Conservation (phyloP, 2,888 invertebrate genomes). For the Invenusta paracnida region DNA sequence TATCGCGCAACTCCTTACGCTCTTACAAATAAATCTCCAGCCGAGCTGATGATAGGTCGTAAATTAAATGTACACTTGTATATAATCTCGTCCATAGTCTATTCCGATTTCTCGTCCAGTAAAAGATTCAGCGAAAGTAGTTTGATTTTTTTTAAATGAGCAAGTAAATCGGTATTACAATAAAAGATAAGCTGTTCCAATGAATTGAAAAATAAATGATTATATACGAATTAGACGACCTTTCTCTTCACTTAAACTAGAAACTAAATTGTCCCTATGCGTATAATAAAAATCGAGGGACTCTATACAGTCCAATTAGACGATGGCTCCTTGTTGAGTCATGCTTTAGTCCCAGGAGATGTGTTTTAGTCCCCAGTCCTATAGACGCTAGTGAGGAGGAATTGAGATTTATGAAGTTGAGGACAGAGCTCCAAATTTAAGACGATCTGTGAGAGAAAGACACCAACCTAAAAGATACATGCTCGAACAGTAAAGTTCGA, state of each 20-base stretch:
- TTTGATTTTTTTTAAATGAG: not conserved
- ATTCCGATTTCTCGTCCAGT: not conserved
- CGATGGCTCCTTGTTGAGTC: not conserved
- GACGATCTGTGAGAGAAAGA: not conserved
- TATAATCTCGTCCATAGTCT: not conserved
- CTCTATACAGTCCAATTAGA: not conserved
- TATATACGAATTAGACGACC: not conserved
- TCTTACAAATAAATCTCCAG: slow-evolving; percentile 8
- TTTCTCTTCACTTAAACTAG: not conserved
- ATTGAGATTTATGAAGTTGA: too few relatives aligned
- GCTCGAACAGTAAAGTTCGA: not conserved
- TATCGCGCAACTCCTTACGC: slow-evolving; percentile 28
- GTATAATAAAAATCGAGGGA: not conserved
- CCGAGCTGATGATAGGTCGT: slow-evolving; percentile 21
- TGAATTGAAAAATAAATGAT: not conserved
- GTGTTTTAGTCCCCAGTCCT: not conserved
- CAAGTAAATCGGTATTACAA: not conserved
- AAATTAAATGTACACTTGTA: slow-evolving; percentile 6
- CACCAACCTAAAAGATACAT: not conserved
- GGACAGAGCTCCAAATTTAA: too few relatives aligned
- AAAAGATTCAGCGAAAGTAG: not conserved
- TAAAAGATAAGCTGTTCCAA: not conserved
- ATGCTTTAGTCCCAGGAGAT: too few relatives aligned
- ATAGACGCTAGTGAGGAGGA: too few relatives aligned
- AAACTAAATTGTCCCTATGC: slow-evolving; percentile 2